These are phyloP conservation scores for Sialis fuliginosa DNA, from an alignment of 2,888 invertebrate genomes.

Conservation along the genomic window DNA sequence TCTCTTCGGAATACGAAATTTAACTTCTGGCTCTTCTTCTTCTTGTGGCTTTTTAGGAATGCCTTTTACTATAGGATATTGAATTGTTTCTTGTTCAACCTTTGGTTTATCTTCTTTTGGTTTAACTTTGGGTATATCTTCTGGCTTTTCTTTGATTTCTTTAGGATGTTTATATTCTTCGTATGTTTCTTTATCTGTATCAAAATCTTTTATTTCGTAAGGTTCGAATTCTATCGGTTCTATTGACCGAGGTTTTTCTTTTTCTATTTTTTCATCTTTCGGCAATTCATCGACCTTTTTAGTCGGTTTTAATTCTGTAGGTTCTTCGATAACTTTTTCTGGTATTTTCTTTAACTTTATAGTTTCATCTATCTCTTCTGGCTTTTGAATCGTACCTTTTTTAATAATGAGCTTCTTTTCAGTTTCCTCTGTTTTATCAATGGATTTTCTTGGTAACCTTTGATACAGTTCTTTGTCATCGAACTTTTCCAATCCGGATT, in stretches of 20 bases:
- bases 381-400: conserved; percentile 19
- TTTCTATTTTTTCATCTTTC: conserved; percentile 11
- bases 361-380: conserved; percentile 16
- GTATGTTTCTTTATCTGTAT: conserved; percentile 14
- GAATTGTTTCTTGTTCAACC: conserved; percentile 23
- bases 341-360: conserved; percentile 23
- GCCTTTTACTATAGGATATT: conserved; percentile 25
- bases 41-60: conserved; percentile 18
- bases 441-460: conserved; percentile 11
- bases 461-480: conserved; percentile 14
- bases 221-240: conserved; percentile 10
- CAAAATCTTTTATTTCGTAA: conserved; percentile 13
- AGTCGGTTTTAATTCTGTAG: conserved; percentile 3
- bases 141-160: conserved; percentile 16
- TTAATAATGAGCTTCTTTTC: conserved; percentile 19
- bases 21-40: conserved; percentile 23
- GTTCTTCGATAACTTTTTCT: conserved; percentile 16
- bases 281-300: conserved; percentile 4
- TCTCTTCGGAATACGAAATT: conserved; percentile 16
- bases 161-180: conserved; percentile 18
- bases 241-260: conserved; percentile 9
- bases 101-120: conserved; percentile 20
- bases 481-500: conserved; percentile 21
- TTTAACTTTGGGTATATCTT: conserved; percentile 12
- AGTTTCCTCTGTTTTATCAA: conserved; percentile 16